Evolutionary conservation across 2,888 invertebrate genomes (phyloP), one percentile per base, ranked within the genome.

Genomic region (Hyles lineata): DNA sequence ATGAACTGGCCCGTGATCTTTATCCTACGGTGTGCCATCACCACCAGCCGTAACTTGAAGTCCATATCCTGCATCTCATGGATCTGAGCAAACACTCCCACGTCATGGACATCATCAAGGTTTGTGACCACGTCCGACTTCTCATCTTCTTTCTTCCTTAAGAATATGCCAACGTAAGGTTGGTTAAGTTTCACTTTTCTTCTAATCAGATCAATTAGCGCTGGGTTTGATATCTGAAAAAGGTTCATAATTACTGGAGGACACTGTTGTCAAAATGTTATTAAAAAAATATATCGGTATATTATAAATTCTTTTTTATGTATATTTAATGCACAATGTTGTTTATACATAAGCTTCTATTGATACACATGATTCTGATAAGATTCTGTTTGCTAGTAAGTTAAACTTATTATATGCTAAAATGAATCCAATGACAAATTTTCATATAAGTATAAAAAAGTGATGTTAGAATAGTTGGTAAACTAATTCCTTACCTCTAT

Each of bases 11-110:
- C 96, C 0, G 97, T 96, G 52, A 98, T 97, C 88, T 96, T 96
- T 59, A 98, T 98, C 77, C 99, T 95, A 74, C 99, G 95, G 89
- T 99, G 99, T 0, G 98, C 99, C 97, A 98, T 98, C 11, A 99
- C 97, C 6, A 99, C 98, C 83, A 99, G 96, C 74, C 98, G 95
- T 70, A 99, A 89, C 87, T 97, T 97, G 85, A 98, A 98, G 8
- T 98, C 99, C 87, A 99, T 95, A 87, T 99, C 99, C 88, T 99
- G 99, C 93, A 99, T 96, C 91, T 99, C 99, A 82, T 99, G 98
- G 78, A 99, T 99, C 93, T 99, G 99, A 11, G 99, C 99, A 91
- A 99, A 99, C 2, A 99, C 98, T 11, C 99, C 99, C 35, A 99
- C 96, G 71, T 96, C 93, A 87, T 99, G 98, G 59, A 99, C 95